Conservation (phyloP, 2,888 invertebrate species). For the Epirrhoe alternata region DNA sequence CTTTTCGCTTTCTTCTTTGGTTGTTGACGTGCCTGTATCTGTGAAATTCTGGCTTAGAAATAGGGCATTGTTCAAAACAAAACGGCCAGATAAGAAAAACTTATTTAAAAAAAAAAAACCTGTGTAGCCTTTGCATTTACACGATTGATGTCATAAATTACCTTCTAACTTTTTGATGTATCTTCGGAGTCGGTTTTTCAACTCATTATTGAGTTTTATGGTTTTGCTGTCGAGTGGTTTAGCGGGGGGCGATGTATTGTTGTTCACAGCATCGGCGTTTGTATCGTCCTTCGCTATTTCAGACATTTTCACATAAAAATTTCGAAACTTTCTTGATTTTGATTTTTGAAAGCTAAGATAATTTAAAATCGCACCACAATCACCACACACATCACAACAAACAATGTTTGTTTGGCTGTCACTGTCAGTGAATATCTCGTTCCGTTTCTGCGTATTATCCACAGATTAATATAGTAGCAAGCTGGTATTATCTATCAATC, state of each 20-base stretch:
- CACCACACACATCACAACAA: slow-evolving; percentile 2
- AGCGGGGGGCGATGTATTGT: slow-evolving; percentile 52
- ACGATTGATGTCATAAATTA: too few relatives aligned
- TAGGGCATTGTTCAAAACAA: too few relatives aligned
- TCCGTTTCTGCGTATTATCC: background rate
- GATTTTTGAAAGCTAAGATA: background rate
- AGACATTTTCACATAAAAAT: slow-evolving; percentile 45
- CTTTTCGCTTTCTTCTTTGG: slow-evolving; percentile 76
- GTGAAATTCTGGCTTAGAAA: slow-evolving; percentile 16
- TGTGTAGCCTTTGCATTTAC: too few relatives aligned
- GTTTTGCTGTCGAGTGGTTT: slow-evolving; percentile 56
- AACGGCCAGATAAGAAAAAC: too few relatives aligned
- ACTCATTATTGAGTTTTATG: slow-evolving; percentile 65
- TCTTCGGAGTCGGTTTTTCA: slow-evolving; percentile 79
- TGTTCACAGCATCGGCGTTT: slow-evolving; percentile 53
- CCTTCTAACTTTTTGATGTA: slow-evolving; percentile 82
- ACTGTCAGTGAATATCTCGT: background rate
- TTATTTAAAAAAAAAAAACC: too few relatives aligned
- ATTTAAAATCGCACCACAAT: background rate
- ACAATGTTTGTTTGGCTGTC: background rate
- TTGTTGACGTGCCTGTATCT: slow-evolving; percentile 72
- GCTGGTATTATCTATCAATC: too few relatives aligned
- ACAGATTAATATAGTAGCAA: too few relatives aligned
- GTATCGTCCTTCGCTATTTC: slow-evolving; percentile 51
- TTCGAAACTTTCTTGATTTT: too few relatives aligned